Percentiles rank a stretch among this genome's conserved stretches.
These are phyloP conservation scores for Trichopria drosophilae DNA, from an alignment of 2,888 invertebrate genomes.

Conservation along the genomic window DNA sequence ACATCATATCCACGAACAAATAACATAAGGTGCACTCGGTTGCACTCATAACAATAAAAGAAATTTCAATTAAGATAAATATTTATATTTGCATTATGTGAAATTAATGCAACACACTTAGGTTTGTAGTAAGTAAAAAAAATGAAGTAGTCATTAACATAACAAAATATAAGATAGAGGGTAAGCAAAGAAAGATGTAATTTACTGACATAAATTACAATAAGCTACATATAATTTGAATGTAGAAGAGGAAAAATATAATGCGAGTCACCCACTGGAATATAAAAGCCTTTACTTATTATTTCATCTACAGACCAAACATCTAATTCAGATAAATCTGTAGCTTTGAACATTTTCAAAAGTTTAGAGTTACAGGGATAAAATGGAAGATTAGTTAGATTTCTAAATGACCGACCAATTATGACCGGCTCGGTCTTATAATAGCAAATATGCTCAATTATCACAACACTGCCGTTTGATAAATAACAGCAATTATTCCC, in stretches of 20 bases:
- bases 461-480: constrained; percentile 2
- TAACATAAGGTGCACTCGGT: too few relatives aligned
- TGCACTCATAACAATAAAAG: too few relatives aligned
- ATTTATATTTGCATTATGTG: too few relatives aligned
- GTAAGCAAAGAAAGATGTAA: too few relatives aligned
- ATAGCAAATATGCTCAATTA: constrained; percentile 6
- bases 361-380: constrained; percentile 18
- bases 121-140: too few relatives aligned
- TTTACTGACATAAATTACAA: too few relatives aligned
- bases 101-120: too few relatives aligned
- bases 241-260: constrained; percentile 2
- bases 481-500: constrained; percentile 24
- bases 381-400: constrained; percentile 1
- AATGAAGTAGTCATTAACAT: too few relatives aligned
- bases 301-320: background rate
- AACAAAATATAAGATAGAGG: too few relatives aligned
- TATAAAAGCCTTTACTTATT: background rate
- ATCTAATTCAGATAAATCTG: background rate
- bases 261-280: background rate
- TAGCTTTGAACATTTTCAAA: background rate
- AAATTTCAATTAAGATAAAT: too few relatives aligned
- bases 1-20: too few relatives aligned
- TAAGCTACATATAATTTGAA: too few relatives aligned
- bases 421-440: background rate
- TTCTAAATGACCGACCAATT: constrained; percentile 1